Conservation (phyloP, 1,140 invertebrate species). For the Drosophila chauvacae region DNA sequence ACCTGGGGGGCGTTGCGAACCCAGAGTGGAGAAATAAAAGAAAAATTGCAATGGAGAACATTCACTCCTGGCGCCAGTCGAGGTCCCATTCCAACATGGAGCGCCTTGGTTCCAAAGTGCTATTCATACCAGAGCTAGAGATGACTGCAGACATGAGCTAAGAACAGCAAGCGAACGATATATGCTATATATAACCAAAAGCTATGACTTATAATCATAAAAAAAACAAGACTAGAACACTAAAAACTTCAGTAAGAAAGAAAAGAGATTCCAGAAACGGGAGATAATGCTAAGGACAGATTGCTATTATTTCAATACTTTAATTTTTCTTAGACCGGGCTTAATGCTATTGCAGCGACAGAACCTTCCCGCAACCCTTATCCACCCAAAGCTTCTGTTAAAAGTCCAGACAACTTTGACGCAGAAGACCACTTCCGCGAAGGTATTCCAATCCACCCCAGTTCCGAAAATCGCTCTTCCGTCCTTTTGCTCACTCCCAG, state of each 20-base stretch:
- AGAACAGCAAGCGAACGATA: neutral
- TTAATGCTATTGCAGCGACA: neutral
- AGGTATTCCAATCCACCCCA: constrained; percentile 14
- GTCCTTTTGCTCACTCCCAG: neutral
- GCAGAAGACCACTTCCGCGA: constrained; percentile 34
- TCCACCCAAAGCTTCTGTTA: constrained; percentile 7
- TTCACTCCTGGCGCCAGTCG: constrained; percentile 75
- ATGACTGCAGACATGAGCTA: neutral
- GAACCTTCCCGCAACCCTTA: neutral
- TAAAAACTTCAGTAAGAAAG: no score
- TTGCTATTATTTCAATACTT: neutral
- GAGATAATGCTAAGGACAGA: no score
- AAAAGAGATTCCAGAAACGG: no score
- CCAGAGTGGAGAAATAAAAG: constrained; percentile 42
- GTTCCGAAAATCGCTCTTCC: neutral
- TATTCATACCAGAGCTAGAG: constrained; percentile 12
- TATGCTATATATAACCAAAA: neutral
- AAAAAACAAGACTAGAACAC: no score
- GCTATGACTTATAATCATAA: neutral
- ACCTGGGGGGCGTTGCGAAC: constrained; percentile 5
- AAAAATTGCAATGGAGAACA: constrained; percentile 72
- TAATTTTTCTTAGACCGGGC: neutral
- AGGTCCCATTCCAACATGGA: constrained; percentile 18
- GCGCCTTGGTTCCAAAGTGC: constrained; percentile 4
- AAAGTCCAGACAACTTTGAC: constrained; percentile 22